Percentiles rank a stretch among this genome's conserved stretches.
These are phyloP conservation scores for Parambassis ranga DNA, from an alignment of 2,797 vertebrate genomes.

Conservation along the genomic window DNA sequence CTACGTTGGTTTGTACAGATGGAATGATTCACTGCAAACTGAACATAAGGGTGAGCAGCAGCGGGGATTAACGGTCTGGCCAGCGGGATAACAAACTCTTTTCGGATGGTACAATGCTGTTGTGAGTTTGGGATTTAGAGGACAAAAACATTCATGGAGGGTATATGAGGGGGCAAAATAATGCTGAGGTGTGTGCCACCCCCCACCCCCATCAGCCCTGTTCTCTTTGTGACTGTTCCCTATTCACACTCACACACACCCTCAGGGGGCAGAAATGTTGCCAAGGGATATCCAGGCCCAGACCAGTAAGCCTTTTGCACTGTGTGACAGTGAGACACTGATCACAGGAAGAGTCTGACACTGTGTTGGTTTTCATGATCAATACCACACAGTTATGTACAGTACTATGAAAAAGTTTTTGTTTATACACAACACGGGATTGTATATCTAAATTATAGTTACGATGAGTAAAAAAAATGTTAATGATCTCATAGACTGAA, in stretches of 20 bases:
- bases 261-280: slow-evolving; percentile 35
- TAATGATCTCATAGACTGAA: too few relatives aligned
- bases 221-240: slow-evolving; percentile 33
- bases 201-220: slow-evolving; percentile 10
- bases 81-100: slow-evolving; percentile 56
- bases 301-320: slow-evolving; percentile 43
- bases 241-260: slow-evolving; percentile 40
- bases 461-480: too few relatives aligned
- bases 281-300: slow-evolving; percentile 36
- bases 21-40: slow-evolving; percentile 52
- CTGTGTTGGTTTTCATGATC: slow-evolving; percentile 7
- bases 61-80: slow-evolving; percentile 65
- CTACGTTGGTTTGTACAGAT: slow-evolving; percentile 46
- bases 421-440: too few relatives aligned
- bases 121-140: slow-evolving; percentile 62
- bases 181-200: slow-evolving; percentile 59
- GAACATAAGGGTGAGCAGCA: slow-evolving; percentile 44
- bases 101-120: slow-evolving; percentile 50
- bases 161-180: slow-evolving; percentile 37
- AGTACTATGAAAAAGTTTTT: not conserved
- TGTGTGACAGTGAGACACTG: not conserved
- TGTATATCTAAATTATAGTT: too few relatives aligned
- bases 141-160: slow-evolving; percentile 63
- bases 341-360: not conserved
- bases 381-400: not conserved